Percentiles rank a stretch among this genome's conserved stretches.
These are phyloP conservation scores for Dicentrarchus labrax DNA, from an alignment of 2,113 vertebrate species.

Conservation along the genomic window DNA sequence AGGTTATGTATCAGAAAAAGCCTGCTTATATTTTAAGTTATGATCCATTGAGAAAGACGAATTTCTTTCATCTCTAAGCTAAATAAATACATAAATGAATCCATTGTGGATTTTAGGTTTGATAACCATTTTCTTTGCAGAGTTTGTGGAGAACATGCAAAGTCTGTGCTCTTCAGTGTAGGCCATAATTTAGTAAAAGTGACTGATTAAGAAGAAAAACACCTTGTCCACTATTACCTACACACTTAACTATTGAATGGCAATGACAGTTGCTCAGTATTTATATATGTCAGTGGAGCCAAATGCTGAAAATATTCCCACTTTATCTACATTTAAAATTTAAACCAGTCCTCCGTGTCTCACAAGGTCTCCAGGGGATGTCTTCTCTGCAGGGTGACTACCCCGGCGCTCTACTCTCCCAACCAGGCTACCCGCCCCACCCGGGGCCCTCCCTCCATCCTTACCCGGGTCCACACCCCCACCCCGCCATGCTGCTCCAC, in stretches of 20 bases:
- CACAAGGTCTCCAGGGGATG: conserved; percentile 86
- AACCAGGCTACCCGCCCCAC: conserved; percentile 83
- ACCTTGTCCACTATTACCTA: too few relatives aligned
- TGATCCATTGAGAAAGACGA: background rate
- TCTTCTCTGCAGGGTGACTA: conserved; percentile 84
- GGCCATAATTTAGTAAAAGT: background rate
- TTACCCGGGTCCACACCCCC: conserved; percentile 82
- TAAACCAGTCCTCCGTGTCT: background rate
- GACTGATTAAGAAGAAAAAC: background rate
- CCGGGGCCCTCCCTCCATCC: conserved; percentile 83
- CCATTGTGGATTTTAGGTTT: background rate
- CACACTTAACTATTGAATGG: too few relatives aligned
- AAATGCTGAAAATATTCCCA: background rate
- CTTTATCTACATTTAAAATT: background rate
- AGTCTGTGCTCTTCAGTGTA: background rate
- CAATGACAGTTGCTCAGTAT: background rate
- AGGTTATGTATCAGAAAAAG: too few relatives aligned
- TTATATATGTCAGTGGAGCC: background rate
- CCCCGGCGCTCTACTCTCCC: conserved; percentile 81
- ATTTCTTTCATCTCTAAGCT: background rate
- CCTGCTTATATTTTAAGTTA: background rate
- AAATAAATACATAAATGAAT: background rate
- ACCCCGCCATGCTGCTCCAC: conserved; percentile 85
- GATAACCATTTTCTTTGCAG: background rate
- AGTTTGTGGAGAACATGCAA: background rate